These are phyloP conservation scores for Tinea pellionella DNA, from an alignment of 2,888 invertebrate genomes.

Conservation along the genomic window DNA sequence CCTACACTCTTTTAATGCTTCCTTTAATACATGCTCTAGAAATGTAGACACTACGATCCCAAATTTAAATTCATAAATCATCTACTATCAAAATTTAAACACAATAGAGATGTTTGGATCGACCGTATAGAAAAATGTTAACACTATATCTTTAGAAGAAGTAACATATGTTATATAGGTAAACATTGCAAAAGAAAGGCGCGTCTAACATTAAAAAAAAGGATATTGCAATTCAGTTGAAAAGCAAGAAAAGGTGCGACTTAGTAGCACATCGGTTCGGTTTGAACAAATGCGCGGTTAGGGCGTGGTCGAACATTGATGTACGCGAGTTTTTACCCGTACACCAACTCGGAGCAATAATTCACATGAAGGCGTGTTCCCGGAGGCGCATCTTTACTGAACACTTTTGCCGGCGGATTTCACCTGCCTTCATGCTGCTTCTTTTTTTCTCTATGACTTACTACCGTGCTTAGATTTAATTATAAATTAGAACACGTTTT, in stretches of 20 bases:
- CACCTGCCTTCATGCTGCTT: neutral
- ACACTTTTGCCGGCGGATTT: neutral
- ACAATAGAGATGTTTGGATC: too few species aligned
- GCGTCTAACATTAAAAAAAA: neutral
- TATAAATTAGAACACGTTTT: too few species aligned
- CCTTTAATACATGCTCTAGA: too few species aligned
- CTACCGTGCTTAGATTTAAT: neutral
- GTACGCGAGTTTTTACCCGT: constrained; percentile 1
- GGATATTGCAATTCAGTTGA: neutral
- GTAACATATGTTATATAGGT: too few species aligned
- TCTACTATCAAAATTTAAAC: too few species aligned
- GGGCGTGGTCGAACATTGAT: neutral
- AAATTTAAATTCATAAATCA: too few species aligned
- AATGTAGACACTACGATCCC: too few species aligned
- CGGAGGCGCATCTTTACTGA: constrained; percentile 2
- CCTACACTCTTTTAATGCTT: too few species aligned
- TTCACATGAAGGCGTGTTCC: constrained; percentile 3
- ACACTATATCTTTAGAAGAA: too few species aligned
- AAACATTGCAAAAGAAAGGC: too few species aligned
- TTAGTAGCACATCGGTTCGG: neutral
- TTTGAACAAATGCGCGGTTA: neutral
- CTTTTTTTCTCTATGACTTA: neutral
- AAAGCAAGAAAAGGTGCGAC: neutral
- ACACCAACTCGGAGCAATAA: neutral
- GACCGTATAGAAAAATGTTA: too few species aligned